Percentiles rank a stretch among this genome's conserved stretches.
phyloP scores from a whole-genome alignment of 2,888 invertebrate genomes.

The Drepanosiphum platanoidis region DNA sequence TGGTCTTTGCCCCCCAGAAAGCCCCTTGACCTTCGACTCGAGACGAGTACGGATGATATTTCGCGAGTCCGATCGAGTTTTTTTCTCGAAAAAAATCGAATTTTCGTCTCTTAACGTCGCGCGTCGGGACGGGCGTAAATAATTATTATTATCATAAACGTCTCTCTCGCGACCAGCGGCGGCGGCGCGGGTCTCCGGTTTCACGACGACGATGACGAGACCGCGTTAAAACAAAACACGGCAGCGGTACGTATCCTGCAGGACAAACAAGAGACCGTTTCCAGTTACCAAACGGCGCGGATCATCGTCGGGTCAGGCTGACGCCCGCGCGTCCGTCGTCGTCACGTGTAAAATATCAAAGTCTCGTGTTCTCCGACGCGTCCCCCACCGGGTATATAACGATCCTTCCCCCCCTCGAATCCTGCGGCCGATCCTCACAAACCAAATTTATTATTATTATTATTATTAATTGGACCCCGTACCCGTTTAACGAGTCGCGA shows the following conservation, averaged over 20 bases:
- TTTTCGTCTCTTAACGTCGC: not conserved
- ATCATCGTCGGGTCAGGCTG: constrained; percentile 12
- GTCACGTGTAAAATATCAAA: constrained; percentile 54
- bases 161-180: too few species aligned
- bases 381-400: not conserved
- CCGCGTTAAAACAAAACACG: constrained; percentile 46
- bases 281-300: constrained; percentile 53
- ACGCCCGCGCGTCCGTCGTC: not conserved
- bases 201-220: constrained; percentile 37
- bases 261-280: constrained; percentile 29
- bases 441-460: constrained; percentile 44
- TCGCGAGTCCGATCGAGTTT: too few species aligned
- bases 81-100: too few species aligned
- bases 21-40: too few species aligned
- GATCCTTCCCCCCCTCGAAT: not conserved
- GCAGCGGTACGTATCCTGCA: not conserved
- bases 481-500: constrained; percentile 40
- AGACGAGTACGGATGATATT: too few species aligned
- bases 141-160: too few species aligned
- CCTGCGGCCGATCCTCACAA: not conserved
- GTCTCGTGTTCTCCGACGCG: constrained; percentile 28
- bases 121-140: constrained; percentile 3
- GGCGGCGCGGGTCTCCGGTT: constrained; percentile 22
- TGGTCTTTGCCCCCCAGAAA: too few species aligned
- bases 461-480: constrained; percentile 48